A percentile compares a stretch with the other conserved stretches of the same genome.
Evolutionary conservation across 2,888 invertebrate genomes (phyloP).

Genomic region (Sesia bembeciformis): DNA sequence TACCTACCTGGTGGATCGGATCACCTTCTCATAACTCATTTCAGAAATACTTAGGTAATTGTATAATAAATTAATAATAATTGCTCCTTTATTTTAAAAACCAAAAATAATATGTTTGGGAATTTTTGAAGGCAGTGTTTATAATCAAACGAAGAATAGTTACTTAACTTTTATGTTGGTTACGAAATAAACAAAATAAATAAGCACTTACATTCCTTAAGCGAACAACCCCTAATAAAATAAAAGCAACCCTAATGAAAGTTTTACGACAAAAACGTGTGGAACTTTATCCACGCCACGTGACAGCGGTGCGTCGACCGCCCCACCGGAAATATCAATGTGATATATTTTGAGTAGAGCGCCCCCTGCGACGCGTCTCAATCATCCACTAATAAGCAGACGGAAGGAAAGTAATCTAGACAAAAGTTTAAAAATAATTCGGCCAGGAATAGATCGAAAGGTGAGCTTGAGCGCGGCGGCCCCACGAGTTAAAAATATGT

Average conservation of each 20-base stretch:
- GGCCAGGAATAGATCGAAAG: slow-evolving; percentile 67
- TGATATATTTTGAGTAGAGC: slow-evolving; percentile 51
- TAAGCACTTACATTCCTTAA: neutral
- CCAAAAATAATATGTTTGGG: no score
- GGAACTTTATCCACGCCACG: slow-evolving; percentile 15
- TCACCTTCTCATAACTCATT: no score
- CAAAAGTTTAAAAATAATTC: slow-evolving; percentile 69
- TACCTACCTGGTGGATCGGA: no score
- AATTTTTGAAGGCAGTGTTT: no score
- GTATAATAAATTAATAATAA: no score
- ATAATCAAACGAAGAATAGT: no score
- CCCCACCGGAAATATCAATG: slow-evolving; percentile 56
- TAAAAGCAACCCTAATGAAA: slow-evolving; percentile 4
- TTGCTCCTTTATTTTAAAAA: no score
- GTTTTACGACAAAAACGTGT: slow-evolving; percentile 28
- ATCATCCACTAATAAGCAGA: slow-evolving; percentile 71
- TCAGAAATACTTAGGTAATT: no score
- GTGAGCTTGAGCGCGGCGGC: slow-evolving; percentile 66
- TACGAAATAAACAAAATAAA: no score
- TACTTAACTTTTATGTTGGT: no score
- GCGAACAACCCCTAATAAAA: slow-evolving; percentile 3
- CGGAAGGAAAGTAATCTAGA: slow-evolving; percentile 72
- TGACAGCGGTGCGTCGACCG: slow-evolving; percentile 33
- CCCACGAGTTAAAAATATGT: slow-evolving; percentile 60
- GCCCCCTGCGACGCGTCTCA: slow-evolving; percentile 72